These are phyloP conservation scores for Junonia oenone DNA, from an alignment of 2,888 invertebrate species.

Conservation along the genomic window DNA sequence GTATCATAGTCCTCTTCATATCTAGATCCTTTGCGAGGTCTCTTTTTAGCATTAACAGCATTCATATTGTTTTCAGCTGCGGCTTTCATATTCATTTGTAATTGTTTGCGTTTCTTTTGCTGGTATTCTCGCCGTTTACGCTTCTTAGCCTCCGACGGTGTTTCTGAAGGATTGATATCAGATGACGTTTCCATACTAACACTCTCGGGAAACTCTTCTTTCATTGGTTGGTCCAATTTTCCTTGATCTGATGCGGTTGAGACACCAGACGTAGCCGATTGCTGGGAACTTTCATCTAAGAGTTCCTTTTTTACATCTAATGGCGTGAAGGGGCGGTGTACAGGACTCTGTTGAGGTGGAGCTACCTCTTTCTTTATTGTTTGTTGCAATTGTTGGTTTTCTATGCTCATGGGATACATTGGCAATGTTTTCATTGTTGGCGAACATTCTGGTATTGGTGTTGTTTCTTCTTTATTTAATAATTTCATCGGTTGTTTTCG, in stretches of 20 bases:
- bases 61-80: slow-evolving; percentile 72
- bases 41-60: slow-evolving; percentile 83
- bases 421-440: slow-evolving; percentile 65
- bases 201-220: slow-evolving; percentile 79
- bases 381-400: slow-evolving; percentile 63
- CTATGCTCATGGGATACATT: slow-evolving; percentile 61
- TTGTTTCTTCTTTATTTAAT: slow-evolving; percentile 65
- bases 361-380: slow-evolving; percentile 78
- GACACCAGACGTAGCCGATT: slow-evolving; percentile 78
- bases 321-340: slow-evolving; percentile 76
- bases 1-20: slow-evolving; percentile 95
- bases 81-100: slow-evolving; percentile 85
- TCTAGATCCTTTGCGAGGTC: slow-evolving; percentile 90
- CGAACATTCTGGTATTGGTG: slow-evolving; percentile 60
- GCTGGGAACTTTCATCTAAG: slow-evolving; percentile 84
- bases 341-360: slow-evolving; percentile 72
- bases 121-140: slow-evolving; percentile 88
- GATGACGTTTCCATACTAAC: slow-evolving; percentile 62
- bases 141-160: slow-evolving; percentile 81
- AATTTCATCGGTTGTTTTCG: slow-evolving; percentile 64
- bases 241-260: slow-evolving; percentile 81
- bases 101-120: slow-evolving; percentile 88
- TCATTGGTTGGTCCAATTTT: slow-evolving; percentile 76
- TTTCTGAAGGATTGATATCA: slow-evolving; percentile 64
- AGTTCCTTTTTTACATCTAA: slow-evolving; percentile 86